A percentile compares a stretch with the other conserved stretches of the same genome.
Evolutionary conservation across 2,797 vertebrate species (phyloP).

Genomic region (Pampus argenteus): DNA sequence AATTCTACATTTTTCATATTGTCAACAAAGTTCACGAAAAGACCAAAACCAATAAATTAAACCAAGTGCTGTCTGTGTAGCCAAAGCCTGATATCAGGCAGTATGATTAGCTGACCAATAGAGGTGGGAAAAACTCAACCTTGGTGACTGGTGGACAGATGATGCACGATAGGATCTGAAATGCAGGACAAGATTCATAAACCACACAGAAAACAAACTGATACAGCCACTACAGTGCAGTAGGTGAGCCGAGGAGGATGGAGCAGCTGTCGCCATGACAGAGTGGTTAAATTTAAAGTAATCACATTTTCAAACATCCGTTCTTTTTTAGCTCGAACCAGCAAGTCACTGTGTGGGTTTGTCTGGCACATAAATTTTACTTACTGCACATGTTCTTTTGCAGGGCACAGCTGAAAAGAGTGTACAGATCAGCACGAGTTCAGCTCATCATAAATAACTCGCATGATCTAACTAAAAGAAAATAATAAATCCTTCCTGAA

Average conservation of each 20-base stretch:
- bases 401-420: constrained; percentile 32
- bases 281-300: constrained; percentile 67
- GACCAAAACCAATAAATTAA: not conserved
- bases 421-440: constrained; percentile 25
- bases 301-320: constrained; percentile 70
- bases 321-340: constrained; percentile 59
- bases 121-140: constrained; percentile 1
- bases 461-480: not conserved
- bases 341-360: constrained; percentile 53
- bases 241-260: constrained; percentile 34
- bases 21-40: not conserved
- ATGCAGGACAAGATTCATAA: constrained; percentile 3
- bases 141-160: constrained; percentile 23
- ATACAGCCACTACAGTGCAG: constrained; percentile 1
- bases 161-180: constrained; percentile 8
- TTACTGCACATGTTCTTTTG: constrained; percentile 45
- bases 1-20: not conserved
- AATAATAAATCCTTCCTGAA: constrained; percentile 5
- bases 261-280: constrained; percentile 63
- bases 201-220: constrained; percentile 10
- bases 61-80: not conserved
- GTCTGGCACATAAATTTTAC: constrained; percentile 55
- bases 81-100: not conserved
- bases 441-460: constrained; percentile 27
- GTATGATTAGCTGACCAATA: not conserved